A percentile compares a stretch with the other conserved stretches of the same genome.
These are phyloP conservation scores for Gadopsis bispinosus DNA, from an alignment of 2,797 vertebrate genomes.

Conservation along the genomic window DNA sequence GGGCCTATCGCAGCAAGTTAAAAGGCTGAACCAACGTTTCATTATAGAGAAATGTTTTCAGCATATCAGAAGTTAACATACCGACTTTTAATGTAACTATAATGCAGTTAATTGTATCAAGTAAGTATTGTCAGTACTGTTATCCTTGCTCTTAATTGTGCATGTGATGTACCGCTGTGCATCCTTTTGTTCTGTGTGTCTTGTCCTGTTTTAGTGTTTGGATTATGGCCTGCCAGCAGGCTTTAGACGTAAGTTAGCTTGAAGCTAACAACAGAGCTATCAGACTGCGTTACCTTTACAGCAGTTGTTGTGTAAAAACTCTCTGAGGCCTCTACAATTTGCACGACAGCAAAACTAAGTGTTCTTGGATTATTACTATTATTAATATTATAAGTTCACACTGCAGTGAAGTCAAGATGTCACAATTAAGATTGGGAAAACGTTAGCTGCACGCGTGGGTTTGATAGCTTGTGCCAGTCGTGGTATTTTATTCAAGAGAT, in stretches of 20 bases:
- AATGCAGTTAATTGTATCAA: neutral
- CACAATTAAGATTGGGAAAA: neutral
- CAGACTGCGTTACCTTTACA: neutral
- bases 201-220: neutral
- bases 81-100: neutral
- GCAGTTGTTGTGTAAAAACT: neutral
- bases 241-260: neutral
- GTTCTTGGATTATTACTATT: neutral
- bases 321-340: neutral
- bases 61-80: neutral
- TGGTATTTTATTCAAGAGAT: neutral
- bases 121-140: neutral
- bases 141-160: too few species aligned
- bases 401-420: neutral
- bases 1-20: neutral
- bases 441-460: neutral
- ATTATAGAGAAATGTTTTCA: neutral
- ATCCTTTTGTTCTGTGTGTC: neutral
- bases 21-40: neutral
- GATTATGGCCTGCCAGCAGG: neutral
- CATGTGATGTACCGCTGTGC: neutral
- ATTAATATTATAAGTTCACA: too few species aligned
- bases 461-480: neutral
- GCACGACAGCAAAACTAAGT: neutral
- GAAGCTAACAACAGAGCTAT: neutral